phyloP scores from a whole-genome alignment of 2,797 vertebrate genomes.

The Lutjanus campechanus region DNA sequence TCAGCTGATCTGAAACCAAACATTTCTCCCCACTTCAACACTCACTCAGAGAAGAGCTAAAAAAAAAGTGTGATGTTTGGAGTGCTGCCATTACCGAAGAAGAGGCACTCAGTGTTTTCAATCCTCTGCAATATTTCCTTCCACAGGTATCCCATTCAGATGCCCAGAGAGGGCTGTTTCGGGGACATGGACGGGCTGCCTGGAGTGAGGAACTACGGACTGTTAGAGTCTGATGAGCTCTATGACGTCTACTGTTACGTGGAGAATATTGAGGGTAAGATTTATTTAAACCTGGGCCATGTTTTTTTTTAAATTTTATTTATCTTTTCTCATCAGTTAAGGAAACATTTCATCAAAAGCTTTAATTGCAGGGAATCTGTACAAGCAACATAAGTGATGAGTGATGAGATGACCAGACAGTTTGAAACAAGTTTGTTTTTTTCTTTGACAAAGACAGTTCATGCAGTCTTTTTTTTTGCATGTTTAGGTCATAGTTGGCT shows the following conservation, averaged over 20 bases:
- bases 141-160: constrained; percentile 93
- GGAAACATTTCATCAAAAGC: too few relatives aligned
- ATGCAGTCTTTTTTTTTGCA: too few relatives aligned
- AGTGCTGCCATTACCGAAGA: constrained; percentile 24
- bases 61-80: constrained; percentile 8
- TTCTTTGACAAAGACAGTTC: too few relatives aligned
- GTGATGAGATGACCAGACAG: too few relatives aligned
- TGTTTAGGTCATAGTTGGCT: too few relatives aligned
- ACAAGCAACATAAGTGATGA: too few relatives aligned
- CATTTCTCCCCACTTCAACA: constrained; percentile 18
- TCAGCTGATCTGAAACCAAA: constrained; percentile 28
- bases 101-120: constrained; percentile 35
- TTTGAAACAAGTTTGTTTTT: too few relatives aligned
- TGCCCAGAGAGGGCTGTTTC: constrained; percentile 92
- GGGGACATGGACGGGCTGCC: constrained; percentile 95
- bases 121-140: constrained; percentile 14
- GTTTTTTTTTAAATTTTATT: too few relatives aligned
- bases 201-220: constrained; percentile 93
- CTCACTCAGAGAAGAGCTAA: constrained; percentile 22
- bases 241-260: constrained; percentile 96
- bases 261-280: constrained; percentile 90
- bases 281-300: too few relatives aligned
- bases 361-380: too few relatives aligned
- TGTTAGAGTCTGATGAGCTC: constrained; percentile 89
- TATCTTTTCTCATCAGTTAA: too few relatives aligned